Percentiles rank a stretch among this genome's conserved stretches.
Conservation (phyloP, 92 coral and sea anemone species). For the Micromussa lordhowensis region DNA sequence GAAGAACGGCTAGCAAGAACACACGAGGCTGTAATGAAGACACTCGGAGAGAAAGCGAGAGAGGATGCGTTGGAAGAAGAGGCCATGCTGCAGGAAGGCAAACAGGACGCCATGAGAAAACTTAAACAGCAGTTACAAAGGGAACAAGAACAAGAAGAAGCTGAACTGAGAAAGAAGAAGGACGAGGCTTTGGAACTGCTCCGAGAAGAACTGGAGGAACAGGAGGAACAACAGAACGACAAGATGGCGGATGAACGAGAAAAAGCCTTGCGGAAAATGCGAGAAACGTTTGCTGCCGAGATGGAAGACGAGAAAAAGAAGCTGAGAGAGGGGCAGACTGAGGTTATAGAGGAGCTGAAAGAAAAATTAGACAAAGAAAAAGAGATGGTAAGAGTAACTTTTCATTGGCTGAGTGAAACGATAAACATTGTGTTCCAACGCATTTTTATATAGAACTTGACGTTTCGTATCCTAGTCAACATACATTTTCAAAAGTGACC, state of each 20-base stretch:
- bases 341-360: slow-evolving; percentile 71
- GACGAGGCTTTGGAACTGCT: slow-evolving; percentile 74
- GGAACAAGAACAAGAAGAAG: slow-evolving; percentile 84
- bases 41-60: slow-evolving; percentile 81
- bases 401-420: no score
- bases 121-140: slow-evolving; percentile 75
- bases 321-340: slow-evolving; percentile 67
- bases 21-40: slow-evolving; percentile 90
- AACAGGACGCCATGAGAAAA: slow-evolving; percentile 91
- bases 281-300: slow-evolving; percentile 76
- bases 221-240: slow-evolving; percentile 80
- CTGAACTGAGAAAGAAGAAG: slow-evolving; percentile 68
- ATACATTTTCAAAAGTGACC: no score
- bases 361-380: slow-evolving; percentile 89
- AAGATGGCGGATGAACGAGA: slow-evolving; percentile 69
- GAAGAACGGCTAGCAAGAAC: slow-evolving; percentile 77
- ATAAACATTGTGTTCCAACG: no score
- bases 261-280: slow-evolving; percentile 59
- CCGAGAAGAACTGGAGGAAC: slow-evolving; percentile 80
- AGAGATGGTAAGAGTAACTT: slow-evolving; percentile 82
- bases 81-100: slow-evolving; percentile 95
- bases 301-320: slow-evolving; percentile 79
- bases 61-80: slow-evolving; percentile 98
- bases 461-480: no score
- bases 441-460: no score